Evolutionary conservation across 1,140 invertebrate species (phyloP), one percentile per base, ranked within the genome.

Genomic region (Penaeus vannamei): DNA sequence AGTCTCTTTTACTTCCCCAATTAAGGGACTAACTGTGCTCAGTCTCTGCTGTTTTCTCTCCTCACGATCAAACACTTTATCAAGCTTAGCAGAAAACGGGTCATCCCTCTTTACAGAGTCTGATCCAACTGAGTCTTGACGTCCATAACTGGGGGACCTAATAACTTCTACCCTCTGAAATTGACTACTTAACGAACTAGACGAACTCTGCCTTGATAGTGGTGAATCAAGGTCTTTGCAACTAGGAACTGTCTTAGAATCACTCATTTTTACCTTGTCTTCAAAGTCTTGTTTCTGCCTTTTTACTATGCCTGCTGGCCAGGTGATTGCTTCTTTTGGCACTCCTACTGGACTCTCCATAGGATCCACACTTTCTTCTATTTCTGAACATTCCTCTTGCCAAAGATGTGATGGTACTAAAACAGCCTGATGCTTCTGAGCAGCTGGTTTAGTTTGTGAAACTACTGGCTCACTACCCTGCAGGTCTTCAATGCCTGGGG

Each of bases 1-100:
- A 59, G 85, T 79, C 66, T 92, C 93, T 42, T 82, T 85, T 46
- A 77, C 53, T n/a, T 89, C 87, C 29, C 82, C 87, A 20, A 61
- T 66, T n/a, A 29, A 23, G n/a, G 82, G 69, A 32, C 64, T 84
- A 72, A 92, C 62, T 17, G 89, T 72, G 53, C 89, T 89, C 76
- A 84, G 46, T 69, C 91, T 79, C 80, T 93, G 92, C 89, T 93
- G 94, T 92, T 94, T 94, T 91, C 94, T 94, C 92, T 96, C 96
- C 92, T 97, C 96, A 46, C 95, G 94, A 90, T 96, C 96, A 91
- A 96, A 95, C 29, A 95, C 95, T 83, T 95, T 94, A 90, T 97
- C 96, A 59, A 96, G 92, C 66, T 95, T 95, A 91, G 95, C 95
- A 72, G 95, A 96, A 91, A 96, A 96, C 42, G 94, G 94, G 93